These are phyloP conservation scores for Takifugu rubripes DNA, from an alignment of 2,797 vertebrate genomes.

Conservation along the genomic window DNA sequence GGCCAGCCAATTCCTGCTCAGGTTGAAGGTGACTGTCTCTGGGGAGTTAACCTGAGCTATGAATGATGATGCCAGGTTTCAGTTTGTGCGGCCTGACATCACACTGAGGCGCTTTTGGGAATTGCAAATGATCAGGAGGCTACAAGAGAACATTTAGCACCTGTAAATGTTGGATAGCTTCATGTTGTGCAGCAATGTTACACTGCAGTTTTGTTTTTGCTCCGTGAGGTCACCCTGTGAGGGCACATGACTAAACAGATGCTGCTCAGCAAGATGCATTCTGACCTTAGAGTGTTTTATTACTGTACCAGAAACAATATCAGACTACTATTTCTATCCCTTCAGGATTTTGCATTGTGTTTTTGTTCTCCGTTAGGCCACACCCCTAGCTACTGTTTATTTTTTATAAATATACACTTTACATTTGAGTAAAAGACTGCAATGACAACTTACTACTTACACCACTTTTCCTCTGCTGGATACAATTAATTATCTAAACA, in stretches of 20 bases:
- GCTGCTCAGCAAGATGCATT: slow-evolving; percentile 47
- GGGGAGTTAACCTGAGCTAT: slow-evolving; percentile 2
- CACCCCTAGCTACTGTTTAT: background rate
- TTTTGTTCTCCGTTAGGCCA: background rate
- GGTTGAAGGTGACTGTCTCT: slow-evolving; percentile 12
- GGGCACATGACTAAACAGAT: slow-evolving; percentile 29
- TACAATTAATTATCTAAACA: background rate
- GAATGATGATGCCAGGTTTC: slow-evolving; percentile 15
- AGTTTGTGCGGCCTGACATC: slow-evolving; percentile 12
- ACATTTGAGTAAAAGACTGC: background rate
- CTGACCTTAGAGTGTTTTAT: slow-evolving; percentile 26
- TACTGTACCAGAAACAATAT: slow-evolving; percentile 9
- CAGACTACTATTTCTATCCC: slow-evolving; percentile 17
- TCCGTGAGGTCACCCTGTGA: slow-evolving; percentile 18
- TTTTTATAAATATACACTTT: background rate
- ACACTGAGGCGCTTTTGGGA: background rate
- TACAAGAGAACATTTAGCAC: slow-evolving; percentile 13
- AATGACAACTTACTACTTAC: background rate
- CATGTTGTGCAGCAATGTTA: slow-evolving; percentile 21
- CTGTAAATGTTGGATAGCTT: slow-evolving; percentile 44
- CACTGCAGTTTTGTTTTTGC: slow-evolving; percentile 25
- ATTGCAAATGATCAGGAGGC: slow-evolving; percentile 12
- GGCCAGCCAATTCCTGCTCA: slow-evolving; percentile 16
- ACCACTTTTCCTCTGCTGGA: background rate
- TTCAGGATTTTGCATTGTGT: slow-evolving; percentile 19